Evolutionary conservation across 2,113 vertebrate genomes (phyloP).

Genomic region (Corvus hawaiiensis): DNA sequence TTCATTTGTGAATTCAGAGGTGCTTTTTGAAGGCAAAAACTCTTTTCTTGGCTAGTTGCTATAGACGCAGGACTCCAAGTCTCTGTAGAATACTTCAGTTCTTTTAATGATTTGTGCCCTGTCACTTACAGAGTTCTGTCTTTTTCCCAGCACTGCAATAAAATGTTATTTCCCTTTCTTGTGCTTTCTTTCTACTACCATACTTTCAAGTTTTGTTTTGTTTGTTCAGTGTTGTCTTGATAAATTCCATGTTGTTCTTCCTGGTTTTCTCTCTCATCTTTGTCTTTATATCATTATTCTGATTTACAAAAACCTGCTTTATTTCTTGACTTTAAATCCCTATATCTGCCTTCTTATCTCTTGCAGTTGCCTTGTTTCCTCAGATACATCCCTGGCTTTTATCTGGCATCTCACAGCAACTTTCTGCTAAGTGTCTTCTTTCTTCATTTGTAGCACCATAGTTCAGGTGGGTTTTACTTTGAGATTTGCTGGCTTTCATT

Average conservation of each 20-base stretch:
- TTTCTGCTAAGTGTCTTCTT: slow-evolving; percentile 18
- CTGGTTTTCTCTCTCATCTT: slow-evolving; percentile 5
- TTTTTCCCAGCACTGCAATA: slow-evolving; percentile 9
- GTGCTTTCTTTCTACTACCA: neutral
- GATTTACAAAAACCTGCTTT: slow-evolving; percentile 32
- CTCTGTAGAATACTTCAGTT: slow-evolving; percentile 57
- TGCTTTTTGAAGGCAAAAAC: slow-evolving; percentile 47
- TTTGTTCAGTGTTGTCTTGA: slow-evolving; percentile 18
- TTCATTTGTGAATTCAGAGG: slow-evolving; percentile 55
- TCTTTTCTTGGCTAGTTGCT: slow-evolving; percentile 40
- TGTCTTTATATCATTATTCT: neutral
- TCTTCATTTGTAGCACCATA: slow-evolving; percentile 7
- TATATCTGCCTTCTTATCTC: neutral
- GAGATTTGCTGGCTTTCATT: neutral
- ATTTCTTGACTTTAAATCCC: slow-evolving; percentile 24
- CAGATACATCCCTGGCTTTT: slow-evolving; percentile 9
- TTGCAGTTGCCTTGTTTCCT: slow-evolving; percentile 19
- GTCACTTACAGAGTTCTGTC: slow-evolving; percentile 11
- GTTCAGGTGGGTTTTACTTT: neutral
- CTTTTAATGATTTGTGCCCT: slow-evolving; percentile 55
- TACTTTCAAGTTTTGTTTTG: slow-evolving; percentile 38
- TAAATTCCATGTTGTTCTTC: slow-evolving; percentile 38
- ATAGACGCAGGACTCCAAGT: slow-evolving; percentile 33
- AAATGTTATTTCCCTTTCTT: slow-evolving; percentile 10
- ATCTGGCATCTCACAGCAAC: slow-evolving; percentile 34